Evolutionary conservation across 2,113 vertebrate genomes (phyloP).

Genomic region (Oplegnathus fasciatus): DNA sequence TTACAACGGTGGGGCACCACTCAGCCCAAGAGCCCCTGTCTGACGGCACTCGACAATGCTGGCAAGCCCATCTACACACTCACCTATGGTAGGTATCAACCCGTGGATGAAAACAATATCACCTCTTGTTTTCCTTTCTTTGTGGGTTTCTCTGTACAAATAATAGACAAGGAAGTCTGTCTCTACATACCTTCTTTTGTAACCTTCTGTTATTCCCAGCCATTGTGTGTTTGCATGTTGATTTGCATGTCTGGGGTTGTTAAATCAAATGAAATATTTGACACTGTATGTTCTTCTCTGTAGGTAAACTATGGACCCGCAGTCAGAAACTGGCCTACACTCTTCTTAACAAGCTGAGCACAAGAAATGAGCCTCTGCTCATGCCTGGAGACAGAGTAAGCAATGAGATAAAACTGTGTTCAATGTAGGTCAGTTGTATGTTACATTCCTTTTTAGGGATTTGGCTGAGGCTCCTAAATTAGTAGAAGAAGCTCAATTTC

Average conservation of each 20-base stretch:
- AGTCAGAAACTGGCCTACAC: slow-evolving; percentile 96
- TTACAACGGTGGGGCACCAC: slow-evolving; percentile 92
- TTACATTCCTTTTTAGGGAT: not conserved
- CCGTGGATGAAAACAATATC: not conserved
- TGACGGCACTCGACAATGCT: slow-evolving; percentile 91
- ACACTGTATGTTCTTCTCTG: slow-evolving; percentile 15
- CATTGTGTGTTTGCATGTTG: slow-evolving; percentile 10
- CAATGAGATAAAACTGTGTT: slow-evolving; percentile 37
- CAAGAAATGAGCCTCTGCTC: slow-evolving; percentile 92
- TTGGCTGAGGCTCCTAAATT: not conserved
- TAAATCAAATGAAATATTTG: not conserved
- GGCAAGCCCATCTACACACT: slow-evolving; percentile 93
- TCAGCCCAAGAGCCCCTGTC: slow-evolving; percentile 92
- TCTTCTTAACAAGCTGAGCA: slow-evolving; percentile 93
- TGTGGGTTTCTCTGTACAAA: not conserved
- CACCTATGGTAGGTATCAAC: slow-evolving; percentile 89
- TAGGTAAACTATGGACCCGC: slow-evolving; percentile 97
- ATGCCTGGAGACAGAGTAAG: slow-evolving; percentile 94
- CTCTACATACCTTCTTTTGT: not conserved
- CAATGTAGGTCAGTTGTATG: not conserved
- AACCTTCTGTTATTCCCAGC: not conserved
- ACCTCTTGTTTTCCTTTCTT: not conserved
- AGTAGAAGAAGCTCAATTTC: not conserved
- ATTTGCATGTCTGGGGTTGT: not conserved
- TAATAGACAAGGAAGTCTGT: not conserved